These are phyloP conservation scores for Ctena decussata DNA, from an alignment of 2,888 invertebrate genomes.

Conservation along the genomic window DNA sequence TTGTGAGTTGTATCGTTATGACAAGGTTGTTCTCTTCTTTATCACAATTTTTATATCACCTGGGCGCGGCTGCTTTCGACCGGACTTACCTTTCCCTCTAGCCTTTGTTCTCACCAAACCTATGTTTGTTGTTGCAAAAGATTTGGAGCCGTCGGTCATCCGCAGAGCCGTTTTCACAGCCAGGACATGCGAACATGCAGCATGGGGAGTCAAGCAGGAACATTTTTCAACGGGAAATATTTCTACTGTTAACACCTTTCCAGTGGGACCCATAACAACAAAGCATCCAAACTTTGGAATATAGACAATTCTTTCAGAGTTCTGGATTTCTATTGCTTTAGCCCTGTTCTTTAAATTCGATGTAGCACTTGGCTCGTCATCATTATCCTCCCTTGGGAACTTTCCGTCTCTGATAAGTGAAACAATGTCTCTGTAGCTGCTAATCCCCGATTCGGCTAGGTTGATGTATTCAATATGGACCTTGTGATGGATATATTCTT, in stretches of 20 bases:
- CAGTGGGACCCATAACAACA: background rate
- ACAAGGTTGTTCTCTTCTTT: background rate
- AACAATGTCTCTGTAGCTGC: background rate
- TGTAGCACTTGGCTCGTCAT: background rate
- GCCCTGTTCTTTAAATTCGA: background rate
- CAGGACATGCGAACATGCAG: background rate
- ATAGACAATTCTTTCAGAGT: background rate
- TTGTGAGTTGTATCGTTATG: background rate
- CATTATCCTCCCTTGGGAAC: background rate
- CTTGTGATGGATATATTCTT: background rate
- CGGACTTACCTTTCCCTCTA: constrained; percentile 1
- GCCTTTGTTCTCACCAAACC: background rate
- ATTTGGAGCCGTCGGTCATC: background rate
- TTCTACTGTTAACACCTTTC: background rate
- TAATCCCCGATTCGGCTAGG: background rate
- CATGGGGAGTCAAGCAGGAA: background rate
- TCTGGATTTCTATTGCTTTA: background rate
- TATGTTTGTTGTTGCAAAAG: background rate
- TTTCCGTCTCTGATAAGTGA: background rate
- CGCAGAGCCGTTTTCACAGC: background rate
- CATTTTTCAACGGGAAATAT: background rate
- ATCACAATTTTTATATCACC: too few relatives aligned
- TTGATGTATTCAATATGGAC: background rate
- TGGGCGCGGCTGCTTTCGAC: background rate
- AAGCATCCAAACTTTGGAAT: background rate